Percentiles rank a stretch among this genome's conserved stretches.
Evolutionary conservation across 2,797 vertebrate genomes (phyloP).

Genomic region (Threskiornis aethiopicus): DNA sequence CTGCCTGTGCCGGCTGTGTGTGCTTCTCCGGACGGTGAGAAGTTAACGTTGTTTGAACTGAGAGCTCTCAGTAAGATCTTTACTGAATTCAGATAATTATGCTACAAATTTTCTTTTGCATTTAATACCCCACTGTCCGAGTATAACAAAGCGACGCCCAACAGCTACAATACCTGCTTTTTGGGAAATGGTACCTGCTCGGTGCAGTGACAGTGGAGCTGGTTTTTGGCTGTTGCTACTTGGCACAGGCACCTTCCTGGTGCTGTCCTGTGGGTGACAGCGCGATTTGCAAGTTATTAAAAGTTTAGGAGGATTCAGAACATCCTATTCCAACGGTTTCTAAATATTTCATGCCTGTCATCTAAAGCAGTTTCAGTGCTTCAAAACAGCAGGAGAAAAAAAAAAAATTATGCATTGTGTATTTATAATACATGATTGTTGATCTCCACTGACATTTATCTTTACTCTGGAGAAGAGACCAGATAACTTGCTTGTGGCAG

Average conservation of each 20-base stretch:
- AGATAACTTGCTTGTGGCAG: background rate
- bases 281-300: conserved; percentile 8
- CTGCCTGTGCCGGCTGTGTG: background rate
- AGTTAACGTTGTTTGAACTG: background rate
- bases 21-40: background rate
- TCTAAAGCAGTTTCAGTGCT: conserved; percentile 12
- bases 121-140: background rate
- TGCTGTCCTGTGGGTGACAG: conserved; percentile 21
- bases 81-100: background rate
- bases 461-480: background rate
- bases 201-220: background rate
- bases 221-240: background rate
- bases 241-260: background rate
- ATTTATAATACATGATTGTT: conserved; percentile 52
- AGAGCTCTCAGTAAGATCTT: background rate
- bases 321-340: background rate
- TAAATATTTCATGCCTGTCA: conserved; percentile 44
- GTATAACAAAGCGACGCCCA: background rate
- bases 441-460: conserved; percentile 46
- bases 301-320: conserved; percentile 45
- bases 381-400: conserved; percentile 28
- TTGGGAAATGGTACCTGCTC: background rate
- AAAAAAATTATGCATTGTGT: background rate
- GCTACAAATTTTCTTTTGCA: background rate
- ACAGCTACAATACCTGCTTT: background rate